Conservation (phyloP, 2,113 vertebrate genomes). For the Indicator maculatus region DNA sequence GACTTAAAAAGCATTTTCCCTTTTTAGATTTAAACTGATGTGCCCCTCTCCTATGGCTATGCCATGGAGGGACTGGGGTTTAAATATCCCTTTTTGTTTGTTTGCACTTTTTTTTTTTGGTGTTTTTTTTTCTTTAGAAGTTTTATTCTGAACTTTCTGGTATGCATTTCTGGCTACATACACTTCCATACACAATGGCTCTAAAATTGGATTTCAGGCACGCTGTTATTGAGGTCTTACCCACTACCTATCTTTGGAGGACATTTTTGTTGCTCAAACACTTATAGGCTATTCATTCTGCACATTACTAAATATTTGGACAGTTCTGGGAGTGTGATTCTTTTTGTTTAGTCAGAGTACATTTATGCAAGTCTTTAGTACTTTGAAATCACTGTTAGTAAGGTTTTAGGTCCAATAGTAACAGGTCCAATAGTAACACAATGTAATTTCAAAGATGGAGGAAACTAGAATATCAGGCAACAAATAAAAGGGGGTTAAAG, state of each 20-base stretch:
- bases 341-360: background rate
- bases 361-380: background rate
- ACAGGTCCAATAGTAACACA: too few relatives aligned
- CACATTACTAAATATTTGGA: background rate
- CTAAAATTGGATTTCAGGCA: background rate
- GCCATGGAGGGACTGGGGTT: slow-evolving; percentile 60
- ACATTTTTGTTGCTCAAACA: background rate
- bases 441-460: background rate
- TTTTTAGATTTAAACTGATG: slow-evolving; percentile 58
- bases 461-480: background rate
- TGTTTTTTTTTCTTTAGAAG: background rate
- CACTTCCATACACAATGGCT: background rate
- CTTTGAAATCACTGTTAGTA: too few relatives aligned
- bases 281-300: background rate
- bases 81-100: background rate
- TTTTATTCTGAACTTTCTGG: slow-evolving; percentile 40
- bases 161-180: slow-evolving; percentile 22
- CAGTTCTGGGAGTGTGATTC: background rate
- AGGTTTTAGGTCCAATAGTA: too few relatives aligned
- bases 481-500: background rate
- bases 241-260: background rate
- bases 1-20: slow-evolving; percentile 9
- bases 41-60: slow-evolving; percentile 54
- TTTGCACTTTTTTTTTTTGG: background rate
- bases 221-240: background rate